Conservation (phyloP, 2,113 vertebrate species). For the Meleagris gallopavo region DNA sequence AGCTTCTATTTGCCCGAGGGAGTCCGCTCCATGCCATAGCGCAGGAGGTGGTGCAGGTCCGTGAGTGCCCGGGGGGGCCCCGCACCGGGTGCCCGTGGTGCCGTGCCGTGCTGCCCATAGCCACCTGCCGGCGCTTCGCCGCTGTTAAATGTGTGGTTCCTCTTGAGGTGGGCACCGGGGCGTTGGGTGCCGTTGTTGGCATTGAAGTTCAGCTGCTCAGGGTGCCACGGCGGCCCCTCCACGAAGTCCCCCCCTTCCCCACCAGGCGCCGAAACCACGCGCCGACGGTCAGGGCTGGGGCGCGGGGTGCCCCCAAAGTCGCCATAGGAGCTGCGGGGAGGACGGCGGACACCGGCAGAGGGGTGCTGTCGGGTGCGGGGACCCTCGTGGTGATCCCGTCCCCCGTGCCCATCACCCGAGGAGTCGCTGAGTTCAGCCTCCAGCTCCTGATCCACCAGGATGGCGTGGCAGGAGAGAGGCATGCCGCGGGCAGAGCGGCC, state of each 20-base stretch:
- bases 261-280: constrained; percentile 89
- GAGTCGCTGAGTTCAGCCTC: constrained; percentile 56
- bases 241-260: constrained; percentile 80
- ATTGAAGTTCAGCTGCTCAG: constrained; percentile 87
- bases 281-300: constrained; percentile 88
- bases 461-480: constrained; percentile 67
- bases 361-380: constrained; percentile 25
- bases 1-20: constrained; percentile 78
- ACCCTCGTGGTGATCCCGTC: constrained; percentile 79
- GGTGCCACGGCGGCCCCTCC: constrained; percentile 80
- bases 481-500: constrained; percentile 16
- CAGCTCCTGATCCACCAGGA: constrained; percentile 71
- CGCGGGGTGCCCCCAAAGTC: constrained; percentile 86
- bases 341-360: constrained; percentile 17
- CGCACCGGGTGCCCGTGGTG: constrained; percentile 30
- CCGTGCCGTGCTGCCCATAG: constrained; percentile 76
- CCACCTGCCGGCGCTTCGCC: constrained; percentile 39
- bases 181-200: constrained; percentile 78
- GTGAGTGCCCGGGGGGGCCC: constrained; percentile 80
- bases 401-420: constrained; percentile 61
- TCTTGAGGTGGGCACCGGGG: constrained; percentile 75
- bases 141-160: constrained; percentile 82
- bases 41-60: constrained; percentile 88
- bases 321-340: constrained; percentile 80
- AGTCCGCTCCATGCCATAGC: constrained; percentile 85